Evolutionary conservation across 2,888 invertebrate genomes (phyloP).

Genomic region (Willowsia nigromaculata): DNA sequence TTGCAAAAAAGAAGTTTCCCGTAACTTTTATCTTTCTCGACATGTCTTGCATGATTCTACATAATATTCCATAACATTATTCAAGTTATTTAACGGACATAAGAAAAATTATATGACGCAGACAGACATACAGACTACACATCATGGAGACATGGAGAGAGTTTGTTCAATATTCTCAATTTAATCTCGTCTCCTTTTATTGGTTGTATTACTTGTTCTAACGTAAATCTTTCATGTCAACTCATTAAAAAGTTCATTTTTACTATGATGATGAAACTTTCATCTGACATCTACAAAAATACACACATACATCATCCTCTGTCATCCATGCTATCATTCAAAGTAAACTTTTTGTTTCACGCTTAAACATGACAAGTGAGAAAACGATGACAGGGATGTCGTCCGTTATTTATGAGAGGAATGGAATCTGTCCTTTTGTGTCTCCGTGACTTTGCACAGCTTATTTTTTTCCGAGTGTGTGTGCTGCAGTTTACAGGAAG

Average conservation of each 20-base stretch:
- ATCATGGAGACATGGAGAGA: not conserved
- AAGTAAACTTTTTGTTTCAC: not conserved
- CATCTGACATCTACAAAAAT: not conserved
- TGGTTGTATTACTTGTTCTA: slow-evolving; percentile 50
- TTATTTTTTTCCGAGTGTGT: not conserved
- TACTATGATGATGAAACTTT: slow-evolving; percentile 36
- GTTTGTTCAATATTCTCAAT: slow-evolving; percentile 61
- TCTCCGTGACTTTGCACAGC: not conserved
- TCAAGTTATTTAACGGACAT: not conserved
- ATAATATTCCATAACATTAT: not conserved
- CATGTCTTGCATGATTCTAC: slow-evolving; percentile 6
- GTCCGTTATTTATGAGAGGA: not conserved
- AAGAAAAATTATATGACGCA: not conserved
- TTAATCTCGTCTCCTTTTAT: slow-evolving; percentile 63
- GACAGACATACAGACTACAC: not conserved
- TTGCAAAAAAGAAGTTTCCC: slow-evolving; percentile 42
- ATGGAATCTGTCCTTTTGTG: not conserved
- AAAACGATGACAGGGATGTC: not conserved
- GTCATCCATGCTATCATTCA: not conserved
- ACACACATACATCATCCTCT: slow-evolving; percentile 5
- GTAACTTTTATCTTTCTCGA: slow-evolving; percentile 34
- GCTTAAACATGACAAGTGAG: not conserved
- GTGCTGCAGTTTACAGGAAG: too few relatives aligned
- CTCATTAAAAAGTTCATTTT: slow-evolving; percentile 62
- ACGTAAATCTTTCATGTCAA: slow-evolving; percentile 65